Percentiles rank a stretch among this genome's conserved stretches.
phyloP scores from a whole-genome alignment of 2,797 vertebrate genomes.

The Cossypha caffra region DNA sequence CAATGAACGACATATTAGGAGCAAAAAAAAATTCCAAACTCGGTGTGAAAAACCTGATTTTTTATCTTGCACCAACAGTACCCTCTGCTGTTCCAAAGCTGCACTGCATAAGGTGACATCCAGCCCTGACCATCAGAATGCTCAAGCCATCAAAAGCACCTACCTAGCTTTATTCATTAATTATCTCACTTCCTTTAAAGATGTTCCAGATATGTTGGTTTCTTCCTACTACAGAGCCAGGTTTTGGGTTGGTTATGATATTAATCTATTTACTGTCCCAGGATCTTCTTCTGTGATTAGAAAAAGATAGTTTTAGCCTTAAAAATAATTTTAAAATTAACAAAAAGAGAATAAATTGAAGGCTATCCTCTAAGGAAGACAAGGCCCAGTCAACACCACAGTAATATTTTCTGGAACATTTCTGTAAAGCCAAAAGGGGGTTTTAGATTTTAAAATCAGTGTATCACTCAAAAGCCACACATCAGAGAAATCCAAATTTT shows the following conservation, averaged over 20 bases:
- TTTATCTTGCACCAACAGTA: slow-evolving; percentile 41
- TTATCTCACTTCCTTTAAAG: neutral
- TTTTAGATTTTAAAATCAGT: no score
- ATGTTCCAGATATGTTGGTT: neutral
- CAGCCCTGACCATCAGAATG: neutral
- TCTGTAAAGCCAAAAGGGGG: neutral
- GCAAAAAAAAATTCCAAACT: neutral
- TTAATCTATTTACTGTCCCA: neutral
- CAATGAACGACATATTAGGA: neutral
- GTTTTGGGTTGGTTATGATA: neutral
- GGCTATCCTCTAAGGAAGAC: neutral
- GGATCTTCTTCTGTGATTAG: neutral
- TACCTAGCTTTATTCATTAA: neutral
- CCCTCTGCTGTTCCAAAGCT: slow-evolving; percentile 49
- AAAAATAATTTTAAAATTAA: neutral
- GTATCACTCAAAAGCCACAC: no score
- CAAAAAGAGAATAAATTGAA: neutral
- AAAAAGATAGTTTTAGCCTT: neutral
- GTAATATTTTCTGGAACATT: neutral
- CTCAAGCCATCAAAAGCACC: neutral
- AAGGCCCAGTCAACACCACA: neutral
- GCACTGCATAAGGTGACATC: neutral
- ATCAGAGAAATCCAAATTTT: no score
- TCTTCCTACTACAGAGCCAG: neutral
- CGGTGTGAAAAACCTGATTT: rapidly evolving